Evolutionary conservation across 92 coral and sea anemone genomes (phyloP).

Genomic region (Actinernus sp.): DNA sequence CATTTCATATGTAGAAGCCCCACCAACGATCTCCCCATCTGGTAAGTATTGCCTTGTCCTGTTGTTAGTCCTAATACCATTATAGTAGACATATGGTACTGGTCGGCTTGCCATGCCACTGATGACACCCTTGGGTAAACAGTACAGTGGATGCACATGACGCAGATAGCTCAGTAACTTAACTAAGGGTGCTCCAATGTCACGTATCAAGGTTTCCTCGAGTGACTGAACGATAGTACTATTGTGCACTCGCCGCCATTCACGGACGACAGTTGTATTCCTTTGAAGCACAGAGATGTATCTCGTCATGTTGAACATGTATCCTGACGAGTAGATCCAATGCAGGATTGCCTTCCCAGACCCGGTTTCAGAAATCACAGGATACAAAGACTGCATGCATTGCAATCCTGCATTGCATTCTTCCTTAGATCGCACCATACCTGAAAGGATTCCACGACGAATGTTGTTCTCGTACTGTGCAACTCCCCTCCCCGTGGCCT

Average conservation of each 20-base stretch:
- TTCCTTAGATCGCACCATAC: slow-evolving; percentile 64
- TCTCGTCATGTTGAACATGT: slow-evolving; percentile 6
- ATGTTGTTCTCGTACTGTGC: slow-evolving; percentile 56
- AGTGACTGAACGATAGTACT: slow-evolving; percentile 27
- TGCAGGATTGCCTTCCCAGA: slow-evolving; percentile 18
- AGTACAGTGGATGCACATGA: slow-evolving; percentile 36
- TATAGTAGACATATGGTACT: slow-evolving; percentile 33
- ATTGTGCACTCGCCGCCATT: slow-evolving; percentile 41
- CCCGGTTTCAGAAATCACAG: slow-evolving; percentile 25
- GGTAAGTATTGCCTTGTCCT: slow-evolving; percentile 30
- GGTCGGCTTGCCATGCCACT: slow-evolving; percentile 68
- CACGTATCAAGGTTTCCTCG: slow-evolving; percentile 10
- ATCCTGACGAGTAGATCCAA: slow-evolving; percentile 9
- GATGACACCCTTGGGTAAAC: slow-evolving; percentile 48
- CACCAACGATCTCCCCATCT: slow-evolving; percentile 49
- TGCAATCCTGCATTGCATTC: slow-evolving; percentile 61
- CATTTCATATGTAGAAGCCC: slow-evolving; percentile 36
- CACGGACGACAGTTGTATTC: background rate
- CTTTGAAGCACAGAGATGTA: slow-evolving; percentile 1
- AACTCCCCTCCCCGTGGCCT: slow-evolving; percentile 31
- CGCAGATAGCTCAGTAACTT: slow-evolving; percentile 47
- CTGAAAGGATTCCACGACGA: slow-evolving; percentile 53
- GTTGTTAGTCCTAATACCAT: slow-evolving; percentile 48
- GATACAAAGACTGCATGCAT: slow-evolving; percentile 36
- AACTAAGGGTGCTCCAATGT: slow-evolving; percentile 52